phyloP scores from a whole-genome alignment of 2,888 invertebrate genomes.

The Latheticus oryzae region DNA sequence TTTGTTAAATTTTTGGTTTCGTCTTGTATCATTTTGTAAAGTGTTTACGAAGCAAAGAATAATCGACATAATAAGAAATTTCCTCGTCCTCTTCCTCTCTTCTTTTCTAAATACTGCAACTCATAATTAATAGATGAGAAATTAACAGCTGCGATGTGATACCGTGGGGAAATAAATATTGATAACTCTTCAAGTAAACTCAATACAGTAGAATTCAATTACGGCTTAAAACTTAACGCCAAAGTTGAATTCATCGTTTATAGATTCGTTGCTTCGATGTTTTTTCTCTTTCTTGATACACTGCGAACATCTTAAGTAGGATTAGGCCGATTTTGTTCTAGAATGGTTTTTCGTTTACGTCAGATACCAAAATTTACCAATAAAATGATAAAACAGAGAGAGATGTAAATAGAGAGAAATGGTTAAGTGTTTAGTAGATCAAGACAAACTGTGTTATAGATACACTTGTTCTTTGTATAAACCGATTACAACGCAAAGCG shows the following conservation, averaged over 20 bases:
- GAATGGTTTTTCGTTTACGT: conserved; percentile 28
- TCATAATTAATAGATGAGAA: conserved; percentile 57
- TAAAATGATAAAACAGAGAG: conserved; percentile 3
- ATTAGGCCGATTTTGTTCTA: conserved; percentile 46
- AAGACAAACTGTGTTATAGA: conserved; percentile 40
- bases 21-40: no score
- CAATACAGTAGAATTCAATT: conserved; percentile 43
- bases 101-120: conserved; percentile 49
- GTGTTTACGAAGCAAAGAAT: conserved; percentile 33
- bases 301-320: conserved; percentile 51
- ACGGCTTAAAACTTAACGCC: conserved; percentile 44
- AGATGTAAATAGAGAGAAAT: conserved; percentile 1
- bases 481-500: conserved; percentile 54
- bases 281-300: conserved; percentile 45
- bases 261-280: conserved; percentile 50
- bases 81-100: no score
- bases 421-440: conserved; percentile 1
- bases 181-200: conserved; percentile 48
- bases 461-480: conserved; percentile 53
- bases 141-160: conserved; percentile 51
- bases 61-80: conserved; percentile 42
- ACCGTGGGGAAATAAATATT: conserved; percentile 54
- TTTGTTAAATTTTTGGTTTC: neutral
- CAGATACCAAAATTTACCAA: neutral
- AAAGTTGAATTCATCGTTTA: conserved; percentile 44